Base-by-base conservation (phyloP, 2,888 invertebrate species). In the Leucophenga montana region DNA sequence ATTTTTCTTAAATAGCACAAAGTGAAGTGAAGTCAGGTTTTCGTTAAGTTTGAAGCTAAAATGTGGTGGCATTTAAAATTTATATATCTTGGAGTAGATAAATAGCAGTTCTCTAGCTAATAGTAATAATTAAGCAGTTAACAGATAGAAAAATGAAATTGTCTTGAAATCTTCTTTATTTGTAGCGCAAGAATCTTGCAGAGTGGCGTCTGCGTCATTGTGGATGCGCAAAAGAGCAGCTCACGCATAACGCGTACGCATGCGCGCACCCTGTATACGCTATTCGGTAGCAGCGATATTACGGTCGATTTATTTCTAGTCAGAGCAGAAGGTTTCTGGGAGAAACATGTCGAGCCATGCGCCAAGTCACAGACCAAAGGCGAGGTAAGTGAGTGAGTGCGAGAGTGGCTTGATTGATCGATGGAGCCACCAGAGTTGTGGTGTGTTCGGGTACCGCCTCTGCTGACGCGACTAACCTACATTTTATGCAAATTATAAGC, bases 251-350 rank as follows among this genome's bases (percentile, higher is more conserved):
- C 92, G 67, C 89, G 92, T 73, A 90, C 91, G 31, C 91, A 91
- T 82, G 91, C 92, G 69, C 90, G 92, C 48, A 90, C 91, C 78
- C 91, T 92, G 59, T 90, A 89, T 69, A 87, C 89, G 65, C 87
- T 90, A 39, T 89, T 91, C 68, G 90, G 90, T 75, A 79, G 83
- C 77, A 83, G 84, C 83, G 88, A 89, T 70, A 89, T 89, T 70
- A 87, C 88, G 56, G 89, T 89, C 75, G 90, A 89, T 68, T 88
- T 92, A 75, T 90, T 94, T 80, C 93, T 95, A 71, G 89, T 95
- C 73, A 90, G 93, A 79, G 92, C 94, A 27, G 94, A 94, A 83
- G 93, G 93, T 61, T 93, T 94, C 88, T 92, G 94, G 91, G 94
- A 94, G 83, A 94, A 94, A 84, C 92, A 93, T 83, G 92, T 94